Base-by-base conservation (phyloP, 1,140 invertebrate species). In the Philaenus spumarius region DNA sequence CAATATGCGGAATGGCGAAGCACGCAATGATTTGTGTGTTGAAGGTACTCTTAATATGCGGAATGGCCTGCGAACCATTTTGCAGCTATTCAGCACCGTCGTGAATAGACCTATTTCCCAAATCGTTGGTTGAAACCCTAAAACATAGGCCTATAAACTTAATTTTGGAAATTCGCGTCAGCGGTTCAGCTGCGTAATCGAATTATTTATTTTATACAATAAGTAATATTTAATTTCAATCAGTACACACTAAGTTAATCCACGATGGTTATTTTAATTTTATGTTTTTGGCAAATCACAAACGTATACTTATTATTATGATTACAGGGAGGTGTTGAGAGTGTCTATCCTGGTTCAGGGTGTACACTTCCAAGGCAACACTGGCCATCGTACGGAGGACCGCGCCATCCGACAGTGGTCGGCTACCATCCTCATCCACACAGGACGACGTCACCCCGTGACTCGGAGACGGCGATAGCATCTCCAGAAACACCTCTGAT, bases 401-500 rank as follows among this genome's bases (percentile, higher is more conserved):
- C 37, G 17, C 20, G 42, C 9, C 43, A 58, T 24, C 55, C 17
- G n/a, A 24, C 50, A 2, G n/a, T 53, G 2, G 23, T 47, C 17
- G 45, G 15, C 4, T 47, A 47, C 45, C 45, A 15, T 14, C 15
- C 15, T 6, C 17, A 17, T 14, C 15, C 45, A 2, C 20, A 15
- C n/a, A 30, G 34, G 14, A 30, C 26, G 9, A 30, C 9, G 24
- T 14, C 14, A 9, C 56, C 56, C 2, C 30, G n/a, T 1, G 48
- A 42, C 19, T 34, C 20, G 35, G 34, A 48, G 11, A 20, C 15
- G 9, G 19, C 30, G 15, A 37, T 48, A 40, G 52, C 62, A 20
- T 51, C 53, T 7, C 59, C 59, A 12, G 55, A 57, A 23, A 61
- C 62, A 9, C 62, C 62, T 5, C 59, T 61, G 12, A 61, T 64